Percentiles rank a stretch among this genome's conserved stretches.
Conservation (phyloP, 2,888 invertebrate species). For the Torymus texanus region DNA sequence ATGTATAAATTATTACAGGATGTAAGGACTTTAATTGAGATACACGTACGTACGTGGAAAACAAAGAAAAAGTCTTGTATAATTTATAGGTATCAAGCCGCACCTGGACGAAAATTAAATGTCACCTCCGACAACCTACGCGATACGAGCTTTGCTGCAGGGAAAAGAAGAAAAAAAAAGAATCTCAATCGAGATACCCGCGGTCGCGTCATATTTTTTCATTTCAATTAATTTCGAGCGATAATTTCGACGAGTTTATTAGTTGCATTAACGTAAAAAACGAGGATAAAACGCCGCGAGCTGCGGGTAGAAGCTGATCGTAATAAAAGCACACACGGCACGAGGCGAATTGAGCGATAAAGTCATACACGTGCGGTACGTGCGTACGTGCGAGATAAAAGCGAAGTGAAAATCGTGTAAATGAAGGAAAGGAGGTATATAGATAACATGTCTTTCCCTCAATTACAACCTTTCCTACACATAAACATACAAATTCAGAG, state of each 20-base stretch:
- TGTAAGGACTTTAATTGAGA: too few relatives aligned
- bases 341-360: constrained; percentile 29
- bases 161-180: too few relatives aligned
- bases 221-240: constrained; percentile 38
- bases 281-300: constrained; percentile 18
- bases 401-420: constrained; percentile 28
- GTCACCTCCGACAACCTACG: not conserved
- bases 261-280: constrained; percentile 17
- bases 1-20: too few relatives aligned
- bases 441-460: constrained; percentile 25
- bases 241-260: constrained; percentile 46
- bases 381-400: constrained; percentile 2
- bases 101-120: not conserved
- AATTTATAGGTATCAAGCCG: too few relatives aligned
- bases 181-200: too few relatives aligned
- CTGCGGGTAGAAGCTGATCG: not conserved
- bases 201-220: constrained; percentile 9
- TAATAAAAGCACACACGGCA: constrained; percentile 10
- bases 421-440: constrained; percentile 15
- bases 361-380: not conserved
- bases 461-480: too few relatives aligned
- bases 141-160: not conserved
- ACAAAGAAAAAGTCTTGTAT: too few relatives aligned
- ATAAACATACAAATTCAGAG: too few relatives aligned
- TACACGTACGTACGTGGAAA: too few relatives aligned